A percentile compares a stretch with the other conserved stretches of the same genome.
phyloP scores from a whole-genome alignment of 2,797 vertebrate species.

The Rhinichthys osculus region DNA sequence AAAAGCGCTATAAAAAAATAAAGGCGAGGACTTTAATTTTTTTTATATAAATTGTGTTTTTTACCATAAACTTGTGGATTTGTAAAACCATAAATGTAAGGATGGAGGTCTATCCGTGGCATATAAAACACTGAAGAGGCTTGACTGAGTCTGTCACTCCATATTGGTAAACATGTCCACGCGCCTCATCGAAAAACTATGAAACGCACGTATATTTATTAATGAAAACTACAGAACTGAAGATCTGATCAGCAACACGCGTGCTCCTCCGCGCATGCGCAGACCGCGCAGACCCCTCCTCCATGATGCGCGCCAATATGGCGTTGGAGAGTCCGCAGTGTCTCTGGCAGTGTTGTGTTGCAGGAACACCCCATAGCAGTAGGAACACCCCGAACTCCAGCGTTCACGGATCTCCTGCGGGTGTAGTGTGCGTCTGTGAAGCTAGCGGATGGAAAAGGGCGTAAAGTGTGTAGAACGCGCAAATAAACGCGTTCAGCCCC shows the following conservation, averaged over 20 bases:
- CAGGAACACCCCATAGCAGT: conserved; percentile 57
- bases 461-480: background rate
- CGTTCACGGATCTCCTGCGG: background rate
- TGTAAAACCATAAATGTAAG: too few species aligned
- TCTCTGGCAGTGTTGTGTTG: conserved; percentile 67
- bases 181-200: background rate
- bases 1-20: too few species aligned
- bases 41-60: too few species aligned
- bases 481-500: background rate
- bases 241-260: conserved; percentile 46
- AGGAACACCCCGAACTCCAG: conserved; percentile 27
- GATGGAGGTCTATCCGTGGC: too few species aligned
- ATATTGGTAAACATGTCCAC: background rate
- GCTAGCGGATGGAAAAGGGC: background rate
- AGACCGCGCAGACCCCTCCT: conserved; percentile 71
- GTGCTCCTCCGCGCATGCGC: conserved; percentile 44
- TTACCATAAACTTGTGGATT: too few species aligned
- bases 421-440: background rate
- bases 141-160: too few species aligned
- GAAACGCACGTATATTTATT: too few species aligned
- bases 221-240: background rate
- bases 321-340: conserved; percentile 74
- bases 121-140: too few species aligned
- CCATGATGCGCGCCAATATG: conserved; percentile 77
- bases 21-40: too few species aligned